These are phyloP conservation scores for Cynaeus angustus DNA, from an alignment of 2,888 invertebrate genomes.

Conservation along the genomic window DNA sequence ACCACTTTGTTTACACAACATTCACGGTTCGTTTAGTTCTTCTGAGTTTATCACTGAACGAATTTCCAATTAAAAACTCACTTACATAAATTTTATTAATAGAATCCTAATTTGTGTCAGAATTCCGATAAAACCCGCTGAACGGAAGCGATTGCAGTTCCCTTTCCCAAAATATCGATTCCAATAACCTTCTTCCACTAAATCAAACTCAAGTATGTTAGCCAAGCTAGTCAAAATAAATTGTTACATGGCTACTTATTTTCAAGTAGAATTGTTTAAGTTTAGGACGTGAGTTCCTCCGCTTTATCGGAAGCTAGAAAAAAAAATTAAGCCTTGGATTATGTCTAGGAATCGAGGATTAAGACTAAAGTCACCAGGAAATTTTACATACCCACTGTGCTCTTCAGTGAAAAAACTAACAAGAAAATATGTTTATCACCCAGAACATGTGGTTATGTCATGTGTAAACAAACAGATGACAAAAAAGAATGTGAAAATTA, in stretches of 20 bases:
- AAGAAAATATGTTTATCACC: constrained; percentile 31
- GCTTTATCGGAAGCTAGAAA: too few relatives aligned
- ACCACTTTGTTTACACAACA: not conserved
- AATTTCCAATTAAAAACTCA: not conserved
- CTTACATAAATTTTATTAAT: constrained; percentile 21
- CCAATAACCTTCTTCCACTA: not conserved
- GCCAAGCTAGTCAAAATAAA: too few relatives aligned
- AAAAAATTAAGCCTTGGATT: too few relatives aligned
- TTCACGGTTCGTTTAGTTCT: not conserved
- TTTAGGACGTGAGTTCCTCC: too few relatives aligned
- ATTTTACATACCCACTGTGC: too few relatives aligned
- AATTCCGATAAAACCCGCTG: constrained; percentile 9
- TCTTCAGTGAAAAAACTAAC: constrained; percentile 23
- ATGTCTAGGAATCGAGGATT: too few relatives aligned
- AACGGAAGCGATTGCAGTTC: constrained; percentile 16
- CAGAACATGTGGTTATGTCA: constrained; percentile 50
- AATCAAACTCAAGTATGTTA: too few relatives aligned
- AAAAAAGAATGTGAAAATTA: constrained; percentile 56
- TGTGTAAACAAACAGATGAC: constrained; percentile 50
- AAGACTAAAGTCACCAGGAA: too few relatives aligned
- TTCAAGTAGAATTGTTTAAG: too few relatives aligned
- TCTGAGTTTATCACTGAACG: not conserved
- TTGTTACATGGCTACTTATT: too few relatives aligned
- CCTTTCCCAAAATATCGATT: constrained; percentile 25
- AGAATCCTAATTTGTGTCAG: constrained; percentile 11